Evolutionary conservation across 2,113 vertebrate genomes (phyloP).

Genomic region (Oplegnathus fasciatus): DNA sequence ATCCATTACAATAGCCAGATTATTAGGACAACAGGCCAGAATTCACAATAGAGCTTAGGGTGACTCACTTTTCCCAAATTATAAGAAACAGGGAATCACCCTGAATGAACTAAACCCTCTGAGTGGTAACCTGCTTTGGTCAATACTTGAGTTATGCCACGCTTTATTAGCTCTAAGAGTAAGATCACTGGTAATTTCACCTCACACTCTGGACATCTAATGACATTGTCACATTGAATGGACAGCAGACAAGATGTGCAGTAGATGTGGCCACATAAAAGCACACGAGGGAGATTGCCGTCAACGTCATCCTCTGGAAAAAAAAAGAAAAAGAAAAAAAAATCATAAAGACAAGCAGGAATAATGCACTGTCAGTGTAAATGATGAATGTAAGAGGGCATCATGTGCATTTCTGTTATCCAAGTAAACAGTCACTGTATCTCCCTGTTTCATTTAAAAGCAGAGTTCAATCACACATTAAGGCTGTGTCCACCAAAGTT

Average conservation of each 20-base stretch:
- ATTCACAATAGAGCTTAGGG: neutral
- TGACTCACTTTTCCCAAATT: too few species aligned
- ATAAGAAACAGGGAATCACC: too few species aligned
- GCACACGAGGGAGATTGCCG: slow-evolving; percentile 74
- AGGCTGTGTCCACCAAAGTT: too few species aligned
- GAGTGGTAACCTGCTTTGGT: neutral
- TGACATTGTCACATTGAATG: slow-evolving; percentile 43
- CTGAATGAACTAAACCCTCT: too few species aligned
- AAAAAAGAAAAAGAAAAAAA: slow-evolving; percentile 15
- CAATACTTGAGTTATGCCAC: neutral
- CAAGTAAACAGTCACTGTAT: neutral
- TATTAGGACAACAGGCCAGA: neutral
- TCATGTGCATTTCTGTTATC: neutral
- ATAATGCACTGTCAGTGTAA: neutral
- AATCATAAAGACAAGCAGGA: neutral
- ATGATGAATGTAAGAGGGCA: neutral
- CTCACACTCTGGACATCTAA: slow-evolving; percentile 81
- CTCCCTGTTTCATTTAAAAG: neutral
- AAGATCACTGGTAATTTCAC: slow-evolving; percentile 46
- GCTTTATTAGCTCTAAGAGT: neutral
- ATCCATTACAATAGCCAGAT: neutral
- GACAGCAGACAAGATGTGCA: slow-evolving; percentile 78
- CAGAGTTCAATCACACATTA: neutral
- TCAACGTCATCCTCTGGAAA: slow-evolving; percentile 66
- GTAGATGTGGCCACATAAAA: slow-evolving; percentile 81